Conservation (phyloP, 2,113 vertebrate species). For the Micromys minutus region DNA sequence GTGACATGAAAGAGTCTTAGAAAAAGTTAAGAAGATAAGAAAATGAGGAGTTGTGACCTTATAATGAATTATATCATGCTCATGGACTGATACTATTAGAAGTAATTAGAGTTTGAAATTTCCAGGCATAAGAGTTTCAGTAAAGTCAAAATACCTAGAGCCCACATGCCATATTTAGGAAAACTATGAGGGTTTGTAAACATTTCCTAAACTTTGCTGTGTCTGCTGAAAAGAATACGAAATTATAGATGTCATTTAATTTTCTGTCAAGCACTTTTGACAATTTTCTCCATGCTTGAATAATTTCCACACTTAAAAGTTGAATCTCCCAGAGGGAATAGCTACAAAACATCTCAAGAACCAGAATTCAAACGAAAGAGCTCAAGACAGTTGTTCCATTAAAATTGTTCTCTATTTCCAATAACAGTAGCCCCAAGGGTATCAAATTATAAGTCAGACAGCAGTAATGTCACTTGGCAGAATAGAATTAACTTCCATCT, state of each 20-base stretch:
- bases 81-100: not conserved
- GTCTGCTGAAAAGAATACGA: not conserved
- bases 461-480: not conserved
- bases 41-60: not conserved
- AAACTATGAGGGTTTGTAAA: not conserved
- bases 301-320: not conserved
- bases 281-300: not conserved
- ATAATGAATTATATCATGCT: not conserved
- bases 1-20: not conserved
- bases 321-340: not conserved
- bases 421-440: not conserved
- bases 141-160: not conserved
- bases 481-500: no score
- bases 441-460: not conserved
- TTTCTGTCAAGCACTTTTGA: not conserved
- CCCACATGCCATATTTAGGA: not conserved
- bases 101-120: not conserved
- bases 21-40: not conserved
- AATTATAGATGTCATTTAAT: not conserved
- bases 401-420: not conserved
- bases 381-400: not conserved
- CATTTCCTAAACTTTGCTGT: not conserved
- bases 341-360: not conserved
- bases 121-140: not conserved
- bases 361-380: slow-evolving; percentile 13